phyloP scores from a whole-genome alignment of 2,888 invertebrate species.

The Phorcus lineatus region DNA sequence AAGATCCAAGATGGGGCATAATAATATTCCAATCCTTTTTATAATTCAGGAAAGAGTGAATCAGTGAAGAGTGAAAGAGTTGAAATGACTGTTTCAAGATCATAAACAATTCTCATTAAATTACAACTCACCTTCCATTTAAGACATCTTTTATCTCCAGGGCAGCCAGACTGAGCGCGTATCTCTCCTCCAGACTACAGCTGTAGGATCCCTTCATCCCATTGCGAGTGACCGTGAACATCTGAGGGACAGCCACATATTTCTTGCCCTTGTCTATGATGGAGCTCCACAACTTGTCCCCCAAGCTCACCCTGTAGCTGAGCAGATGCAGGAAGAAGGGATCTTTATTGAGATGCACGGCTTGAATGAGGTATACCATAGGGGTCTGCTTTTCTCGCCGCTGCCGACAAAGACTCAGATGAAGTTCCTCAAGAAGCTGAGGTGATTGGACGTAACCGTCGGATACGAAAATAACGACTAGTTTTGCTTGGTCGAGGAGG shows the following conservation, averaged over 20 bases:
- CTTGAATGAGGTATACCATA: conserved; percentile 56
- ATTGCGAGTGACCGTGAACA: not conserved
- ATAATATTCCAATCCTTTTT: too few relatives aligned
- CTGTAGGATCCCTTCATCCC: conserved; percentile 19
- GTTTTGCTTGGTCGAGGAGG: conserved; percentile 55
- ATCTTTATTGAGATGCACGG: conserved; percentile 26
- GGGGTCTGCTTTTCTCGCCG: conserved; percentile 39
- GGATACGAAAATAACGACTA: conserved; percentile 64
- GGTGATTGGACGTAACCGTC: conserved; percentile 54
- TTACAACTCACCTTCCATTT: not conserved
- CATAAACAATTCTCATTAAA: too few relatives aligned
- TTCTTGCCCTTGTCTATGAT: not conserved
- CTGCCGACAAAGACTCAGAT: conserved; percentile 62
- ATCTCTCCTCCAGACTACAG: conserved; percentile 26
- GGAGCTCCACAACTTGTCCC: conserved; percentile 30
- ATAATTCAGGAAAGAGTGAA: too few relatives aligned
- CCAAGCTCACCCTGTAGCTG: conserved; percentile 33
- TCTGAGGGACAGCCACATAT: not conserved
- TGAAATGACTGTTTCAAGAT: too few relatives aligned
- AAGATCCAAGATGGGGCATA: too few relatives aligned
- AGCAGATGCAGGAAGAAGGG: conserved; percentile 38
- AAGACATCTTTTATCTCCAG: conserved; percentile 30
- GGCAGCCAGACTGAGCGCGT: conserved; percentile 28
- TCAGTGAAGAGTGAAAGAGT: too few relatives aligned
- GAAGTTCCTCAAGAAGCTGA: conserved; percentile 64